phyloP scores from a whole-genome alignment of 1,140 invertebrate genomes.

The Idris sp. region DNA sequence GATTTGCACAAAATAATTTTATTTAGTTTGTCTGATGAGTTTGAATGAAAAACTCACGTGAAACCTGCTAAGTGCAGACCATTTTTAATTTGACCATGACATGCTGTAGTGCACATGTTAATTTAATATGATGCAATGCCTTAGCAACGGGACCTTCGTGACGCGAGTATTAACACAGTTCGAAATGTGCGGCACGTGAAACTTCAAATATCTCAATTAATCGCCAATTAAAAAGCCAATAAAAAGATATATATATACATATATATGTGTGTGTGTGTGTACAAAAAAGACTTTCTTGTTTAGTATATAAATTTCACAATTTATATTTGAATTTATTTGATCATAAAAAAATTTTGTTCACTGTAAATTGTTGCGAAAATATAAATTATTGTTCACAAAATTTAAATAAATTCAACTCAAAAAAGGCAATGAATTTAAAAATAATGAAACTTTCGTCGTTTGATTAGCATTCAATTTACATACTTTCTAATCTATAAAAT shows the following conservation, averaged over 20 bases:
- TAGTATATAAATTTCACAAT: too few species aligned
- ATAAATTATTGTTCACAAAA: too few species aligned
- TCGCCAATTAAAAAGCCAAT: slow-evolving; percentile 28
- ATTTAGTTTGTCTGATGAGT: slow-evolving; percentile 1
- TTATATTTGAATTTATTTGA: too few species aligned
- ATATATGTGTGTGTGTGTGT: too few species aligned
- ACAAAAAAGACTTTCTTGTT: too few species aligned
- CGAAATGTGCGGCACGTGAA: slow-evolving; percentile 37
- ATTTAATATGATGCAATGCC: slow-evolving; percentile 55
- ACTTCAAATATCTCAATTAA: slow-evolving; percentile 39
- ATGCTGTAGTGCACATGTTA: slow-evolving; percentile 55
- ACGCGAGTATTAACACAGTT: slow-evolving; percentile 51
- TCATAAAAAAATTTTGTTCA: too few species aligned
- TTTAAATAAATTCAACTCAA: too few species aligned
- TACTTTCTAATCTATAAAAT: slow-evolving; percentile 43
- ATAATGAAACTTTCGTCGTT: too few species aligned
- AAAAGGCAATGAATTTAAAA: neutral
- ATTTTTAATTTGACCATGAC: slow-evolving; percentile 56
- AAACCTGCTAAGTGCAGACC: slow-evolving; percentile 42
- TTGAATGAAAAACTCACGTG: slow-evolving; percentile 31
- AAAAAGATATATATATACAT: too few species aligned
- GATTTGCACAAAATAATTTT: too few species aligned
- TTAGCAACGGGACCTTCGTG: slow-evolving; percentile 56
- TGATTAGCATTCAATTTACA: slow-evolving; percentile 16
- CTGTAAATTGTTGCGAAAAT: too few species aligned